Evolutionary conservation across 2,888 invertebrate genomes (phyloP).

Genomic region (Sisyra terminalis): DNA sequence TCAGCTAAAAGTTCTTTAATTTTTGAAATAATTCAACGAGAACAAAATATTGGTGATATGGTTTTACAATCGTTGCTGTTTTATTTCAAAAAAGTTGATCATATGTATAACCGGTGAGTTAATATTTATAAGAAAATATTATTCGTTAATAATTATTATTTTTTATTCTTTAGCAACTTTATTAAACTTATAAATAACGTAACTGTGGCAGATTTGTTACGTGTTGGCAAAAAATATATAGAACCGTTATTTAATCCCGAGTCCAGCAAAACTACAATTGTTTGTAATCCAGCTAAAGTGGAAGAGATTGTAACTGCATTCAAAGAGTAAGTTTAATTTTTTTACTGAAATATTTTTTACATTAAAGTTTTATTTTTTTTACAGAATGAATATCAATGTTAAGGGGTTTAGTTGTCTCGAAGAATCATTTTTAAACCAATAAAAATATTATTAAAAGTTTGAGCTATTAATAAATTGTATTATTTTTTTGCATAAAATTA

Average conservation of each 20-base stretch:
- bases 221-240: conserved; percentile 56
- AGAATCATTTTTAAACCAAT: conserved; percentile 38
- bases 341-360: neutral
- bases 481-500: too few species aligned
- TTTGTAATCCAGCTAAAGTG: conserved; percentile 63
- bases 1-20: conserved; percentile 77
- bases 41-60: conserved; percentile 60
- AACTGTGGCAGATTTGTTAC: conserved; percentile 40
- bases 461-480: too few species aligned
- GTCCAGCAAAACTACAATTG: conserved; percentile 46
- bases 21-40: conserved; percentile 68
- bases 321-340: conserved; percentile 35
- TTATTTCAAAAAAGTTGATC: conserved; percentile 48
- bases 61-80: conserved; percentile 55
- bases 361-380: conserved; percentile 18
- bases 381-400: conserved; percentile 39
- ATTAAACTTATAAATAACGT: conserved; percentile 49
- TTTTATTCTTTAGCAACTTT: conserved; percentile 33
- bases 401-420: conserved; percentile 43
- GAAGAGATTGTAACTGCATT: conserved; percentile 46
- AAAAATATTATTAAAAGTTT: too few species aligned
- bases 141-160: conserved; percentile 4
- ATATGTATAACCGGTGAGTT: conserved; percentile 46
- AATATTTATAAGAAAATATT: conserved; percentile 7
- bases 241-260: conserved; percentile 44